These are phyloP conservation scores for Microctonus brassicae DNA, from an alignment of 2,888 invertebrate genomes.

Conservation along the genomic window DNA sequence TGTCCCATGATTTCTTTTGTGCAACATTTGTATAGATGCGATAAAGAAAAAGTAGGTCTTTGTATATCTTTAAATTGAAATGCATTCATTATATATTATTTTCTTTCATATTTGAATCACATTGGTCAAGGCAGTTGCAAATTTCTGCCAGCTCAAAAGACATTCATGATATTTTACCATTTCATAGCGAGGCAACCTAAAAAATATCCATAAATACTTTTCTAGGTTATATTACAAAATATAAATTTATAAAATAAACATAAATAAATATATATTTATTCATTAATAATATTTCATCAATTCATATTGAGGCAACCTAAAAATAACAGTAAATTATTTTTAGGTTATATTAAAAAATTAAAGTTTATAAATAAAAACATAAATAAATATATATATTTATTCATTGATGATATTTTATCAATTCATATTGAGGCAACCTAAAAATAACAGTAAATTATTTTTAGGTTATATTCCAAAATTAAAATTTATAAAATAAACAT, in stretches of 20 bases:
- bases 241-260: not conserved
- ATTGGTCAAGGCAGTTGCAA: constrained; percentile 14
- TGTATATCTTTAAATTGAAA: constrained; percentile 3
- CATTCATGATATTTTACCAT: not conserved
- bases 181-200: constrained; percentile 61
- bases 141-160: not conserved
- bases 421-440: no score
- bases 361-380: no score
- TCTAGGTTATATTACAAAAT: not conserved
- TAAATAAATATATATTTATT: no score
- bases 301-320: no score
- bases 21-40: not conserved
- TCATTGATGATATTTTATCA: not conserved
- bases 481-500: not conserved
- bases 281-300: no score
- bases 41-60: constrained; percentile 20
- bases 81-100: constrained; percentile 17
- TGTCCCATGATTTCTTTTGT: not conserved
- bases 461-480: not conserved
- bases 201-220: constrained; percentile 30
- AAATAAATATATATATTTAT: no score
- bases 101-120: constrained; percentile 9
- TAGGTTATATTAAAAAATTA: no score
- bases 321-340: no score
- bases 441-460: no score